Percentiles rank a stretch among this genome's conserved stretches.
phyloP scores from a whole-genome alignment of 2,113 vertebrate genomes.

The Aptenodytes patagonicus region DNA sequence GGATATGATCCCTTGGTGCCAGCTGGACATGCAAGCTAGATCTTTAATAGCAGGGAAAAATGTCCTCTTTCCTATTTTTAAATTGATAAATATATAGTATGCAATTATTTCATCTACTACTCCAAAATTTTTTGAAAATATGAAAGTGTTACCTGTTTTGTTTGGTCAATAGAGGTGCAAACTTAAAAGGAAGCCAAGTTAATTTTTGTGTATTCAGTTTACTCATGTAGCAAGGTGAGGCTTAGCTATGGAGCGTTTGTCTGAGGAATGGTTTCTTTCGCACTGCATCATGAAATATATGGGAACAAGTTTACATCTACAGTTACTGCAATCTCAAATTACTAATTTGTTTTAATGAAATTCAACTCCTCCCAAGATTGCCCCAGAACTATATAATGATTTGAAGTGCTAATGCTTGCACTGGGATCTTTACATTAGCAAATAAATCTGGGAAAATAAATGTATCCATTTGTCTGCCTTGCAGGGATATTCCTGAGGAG shows the following conservation, averaged over 20 bases:
- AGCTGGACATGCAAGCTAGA: not conserved
- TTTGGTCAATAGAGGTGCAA: not conserved
- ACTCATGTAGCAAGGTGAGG: not conserved
- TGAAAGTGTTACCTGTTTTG: not conserved
- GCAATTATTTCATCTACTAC: not conserved
- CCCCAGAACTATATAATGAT: not conserved
- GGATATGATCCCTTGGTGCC: not conserved
- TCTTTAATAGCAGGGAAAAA: not conserved
- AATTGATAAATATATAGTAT: not conserved
- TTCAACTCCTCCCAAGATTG: slow-evolving; percentile 3
- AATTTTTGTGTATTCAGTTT: not conserved
- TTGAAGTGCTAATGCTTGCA: slow-evolving; percentile 27
- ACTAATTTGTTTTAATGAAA: slow-evolving; percentile 20
- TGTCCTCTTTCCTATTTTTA: not conserved
- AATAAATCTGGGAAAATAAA: slow-evolving; percentile 53
- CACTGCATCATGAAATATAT: not conserved
- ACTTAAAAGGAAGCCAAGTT: not conserved
- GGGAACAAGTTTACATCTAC: not conserved
- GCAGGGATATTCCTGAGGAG: slow-evolving; percentile 57
- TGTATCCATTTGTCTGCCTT: slow-evolving; percentile 45
- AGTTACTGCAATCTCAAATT: not conserved
- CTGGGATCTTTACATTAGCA: slow-evolving; percentile 42
- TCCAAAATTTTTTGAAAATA: not conserved
- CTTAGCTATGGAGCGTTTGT: not conserved
- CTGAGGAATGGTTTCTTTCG: not conserved